phyloP scores from a whole-genome alignment of 2,113 vertebrate genomes.

The Acrocephalus kingi region DNA sequence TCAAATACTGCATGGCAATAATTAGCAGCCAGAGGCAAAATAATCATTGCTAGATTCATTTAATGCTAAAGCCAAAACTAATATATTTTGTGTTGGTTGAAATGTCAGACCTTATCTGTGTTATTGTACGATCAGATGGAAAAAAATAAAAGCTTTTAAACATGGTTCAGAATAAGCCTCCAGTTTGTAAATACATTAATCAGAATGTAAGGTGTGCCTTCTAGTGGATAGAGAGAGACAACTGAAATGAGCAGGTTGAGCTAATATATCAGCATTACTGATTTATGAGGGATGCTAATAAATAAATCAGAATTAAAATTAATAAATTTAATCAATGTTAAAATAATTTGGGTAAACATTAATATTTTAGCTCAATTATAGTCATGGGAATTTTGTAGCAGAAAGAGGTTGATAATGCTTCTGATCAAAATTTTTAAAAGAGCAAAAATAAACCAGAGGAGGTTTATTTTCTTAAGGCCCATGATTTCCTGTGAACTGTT shows the following conservation, averaged over 20 bases:
- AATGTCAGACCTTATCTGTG: conserved; percentile 48
- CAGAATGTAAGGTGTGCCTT: conserved; percentile 54
- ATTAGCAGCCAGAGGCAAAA: conserved; percentile 66
- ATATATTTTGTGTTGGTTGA: conserved; percentile 43
- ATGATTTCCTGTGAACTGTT: not conserved
- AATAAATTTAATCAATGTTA: not conserved
- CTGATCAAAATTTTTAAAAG: not conserved
- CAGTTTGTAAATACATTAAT: not conserved
- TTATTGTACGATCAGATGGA: conserved; percentile 35
- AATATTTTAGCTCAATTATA: not conserved
- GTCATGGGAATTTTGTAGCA: not conserved
- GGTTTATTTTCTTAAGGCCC: not conserved
- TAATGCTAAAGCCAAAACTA: conserved; percentile 50
- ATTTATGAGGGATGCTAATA: not conserved
- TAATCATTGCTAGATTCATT: conserved; percentile 57
- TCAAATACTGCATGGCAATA: conserved; percentile 9
- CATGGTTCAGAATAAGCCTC: not conserved
- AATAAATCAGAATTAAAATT: not conserved
- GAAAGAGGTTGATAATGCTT: not conserved
- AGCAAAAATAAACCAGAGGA: not conserved
- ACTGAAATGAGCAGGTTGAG: not conserved
- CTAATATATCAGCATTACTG: not conserved
- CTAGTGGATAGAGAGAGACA: conserved; percentile 39
- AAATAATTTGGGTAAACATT: not conserved
- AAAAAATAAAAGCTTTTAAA: not conserved